Percentiles rank a stretch among this genome's conserved stretches.
These are phyloP conservation scores for Microcebus jonahi DNA, from an alignment of 2,113 vertebrate genomes.

Conservation along the genomic window DNA sequence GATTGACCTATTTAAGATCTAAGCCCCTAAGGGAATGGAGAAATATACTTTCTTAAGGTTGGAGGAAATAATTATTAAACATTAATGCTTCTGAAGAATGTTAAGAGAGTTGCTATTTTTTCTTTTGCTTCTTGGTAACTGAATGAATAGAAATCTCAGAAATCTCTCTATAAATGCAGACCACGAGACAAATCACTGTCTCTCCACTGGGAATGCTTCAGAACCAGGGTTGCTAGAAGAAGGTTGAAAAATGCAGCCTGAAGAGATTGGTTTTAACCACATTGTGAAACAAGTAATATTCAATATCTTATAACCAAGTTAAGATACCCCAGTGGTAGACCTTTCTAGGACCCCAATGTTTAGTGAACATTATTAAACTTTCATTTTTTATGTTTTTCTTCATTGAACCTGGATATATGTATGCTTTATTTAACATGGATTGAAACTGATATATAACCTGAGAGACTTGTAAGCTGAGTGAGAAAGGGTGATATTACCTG, in stretches of 20 bases:
- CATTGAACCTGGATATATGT: conserved; percentile 31
- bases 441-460: conserved; percentile 56
- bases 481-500: conserved; percentile 23
- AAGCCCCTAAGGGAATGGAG: background rate
- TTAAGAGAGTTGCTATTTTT: conserved; percentile 39
- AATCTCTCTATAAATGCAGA: conserved; percentile 34
- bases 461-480: conserved; percentile 36
- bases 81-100: background rate
- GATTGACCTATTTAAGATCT: conserved; percentile 13
- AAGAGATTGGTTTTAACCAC: conserved; percentile 48
- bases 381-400: conserved; percentile 54
- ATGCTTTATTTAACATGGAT: conserved; percentile 66
- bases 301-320: conserved; percentile 59
- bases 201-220: background rate
- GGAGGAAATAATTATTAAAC: conserved; percentile 45
- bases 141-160: conserved; percentile 43
- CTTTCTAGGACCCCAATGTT: conserved; percentile 44
- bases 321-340: conserved; percentile 32
- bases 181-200: background rate
- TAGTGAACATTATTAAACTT: conserved; percentile 65
- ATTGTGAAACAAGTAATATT: conserved; percentile 53
- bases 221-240: background rate
- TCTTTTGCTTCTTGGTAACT: background rate
- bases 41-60: background rate
- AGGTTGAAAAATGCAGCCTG: conserved; percentile 1